phyloP scores from a whole-genome alignment of 2,113 vertebrate species.

The Orcinus orca region DNA sequence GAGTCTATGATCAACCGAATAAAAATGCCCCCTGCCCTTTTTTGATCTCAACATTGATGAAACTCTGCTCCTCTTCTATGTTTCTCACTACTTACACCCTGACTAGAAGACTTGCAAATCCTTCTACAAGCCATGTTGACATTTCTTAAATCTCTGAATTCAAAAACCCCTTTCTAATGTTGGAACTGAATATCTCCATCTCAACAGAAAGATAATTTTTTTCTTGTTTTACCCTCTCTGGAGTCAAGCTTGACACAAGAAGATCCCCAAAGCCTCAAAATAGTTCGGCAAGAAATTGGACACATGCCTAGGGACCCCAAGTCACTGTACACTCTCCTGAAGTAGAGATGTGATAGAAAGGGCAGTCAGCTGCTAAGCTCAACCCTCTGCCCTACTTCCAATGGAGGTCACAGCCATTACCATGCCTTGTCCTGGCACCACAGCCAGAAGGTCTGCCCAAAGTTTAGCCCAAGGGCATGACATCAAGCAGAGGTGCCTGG shows the following conservation, averaged over 20 bases:
- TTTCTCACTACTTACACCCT: background rate
- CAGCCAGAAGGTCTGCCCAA: background rate
- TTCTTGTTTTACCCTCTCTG: background rate
- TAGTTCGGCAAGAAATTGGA: conserved; percentile 26
- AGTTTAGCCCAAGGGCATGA: background rate
- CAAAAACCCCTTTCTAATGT: background rate
- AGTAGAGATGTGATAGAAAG: background rate
- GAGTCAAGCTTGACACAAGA: conserved; percentile 34
- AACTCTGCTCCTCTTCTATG: background rate
- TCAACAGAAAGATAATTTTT: background rate
- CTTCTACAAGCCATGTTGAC: background rate
- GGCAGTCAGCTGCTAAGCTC: background rate
- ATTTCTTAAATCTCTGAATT: conserved; percentile 1
- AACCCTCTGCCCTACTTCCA: background rate
- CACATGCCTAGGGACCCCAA: conserved; percentile 7
- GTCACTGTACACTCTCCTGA: background rate
- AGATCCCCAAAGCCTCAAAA: conserved; percentile 18
- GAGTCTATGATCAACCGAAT: background rate
- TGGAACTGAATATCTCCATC: background rate
- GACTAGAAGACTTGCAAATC: background rate
- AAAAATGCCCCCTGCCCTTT: background rate
- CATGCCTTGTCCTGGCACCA: background rate
- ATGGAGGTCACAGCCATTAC: background rate
- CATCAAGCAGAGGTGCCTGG: background rate
- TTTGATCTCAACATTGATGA: background rate